Evolutionary conservation across 2,888 invertebrate genomes (phyloP), one percentile per base, ranked within the genome.

Genomic region (Parnassius mnemosyne): DNA sequence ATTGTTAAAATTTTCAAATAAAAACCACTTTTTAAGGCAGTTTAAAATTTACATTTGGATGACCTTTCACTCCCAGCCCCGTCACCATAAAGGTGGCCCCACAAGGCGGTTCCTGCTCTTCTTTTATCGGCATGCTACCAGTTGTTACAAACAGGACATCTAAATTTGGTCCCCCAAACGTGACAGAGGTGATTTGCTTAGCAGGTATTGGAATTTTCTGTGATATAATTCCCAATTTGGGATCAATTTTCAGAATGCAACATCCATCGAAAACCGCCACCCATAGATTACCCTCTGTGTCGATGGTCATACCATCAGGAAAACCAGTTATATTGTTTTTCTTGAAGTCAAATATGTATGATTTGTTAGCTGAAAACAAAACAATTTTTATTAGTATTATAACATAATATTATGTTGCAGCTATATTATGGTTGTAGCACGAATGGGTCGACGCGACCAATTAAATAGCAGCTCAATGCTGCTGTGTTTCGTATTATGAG

Each of bases 271-370:
- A 96, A 50, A 94, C 93, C 1, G 95, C 95, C 3, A 96, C 92
- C 95, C 96, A 96, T 1, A 96, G 83, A 75, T 95, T 95, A 1
- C 95, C 96, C 64, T 95, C 94, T 0, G 92, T 89, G 79, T 97
- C 97, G 56, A 96, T 95, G 50, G 95, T 94, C 93, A 95, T 94
- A 5, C 95, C 95, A 77, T 96, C 95, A 0, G 95, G 94, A 46
- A 93, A 72, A 1, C 87, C 89, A 0, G 74, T 78, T 1, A 88
- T 53, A 1, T 83, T 80, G 66, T 86, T 80, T 53, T 81, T 76
- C 44, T 83, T 84, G 51, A 95, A 88, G 75, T 95, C 93, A 76
- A 94, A 95, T 49, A 94, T 79, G 58, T 92, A 85, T 66, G 88
- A 92, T 65, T 92, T 83, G 77, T 94, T 94, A 47, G 92, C 94